Evolutionary conservation across 2,888 invertebrate genomes (phyloP).

Genomic region (Cephus sareptanus): DNA sequence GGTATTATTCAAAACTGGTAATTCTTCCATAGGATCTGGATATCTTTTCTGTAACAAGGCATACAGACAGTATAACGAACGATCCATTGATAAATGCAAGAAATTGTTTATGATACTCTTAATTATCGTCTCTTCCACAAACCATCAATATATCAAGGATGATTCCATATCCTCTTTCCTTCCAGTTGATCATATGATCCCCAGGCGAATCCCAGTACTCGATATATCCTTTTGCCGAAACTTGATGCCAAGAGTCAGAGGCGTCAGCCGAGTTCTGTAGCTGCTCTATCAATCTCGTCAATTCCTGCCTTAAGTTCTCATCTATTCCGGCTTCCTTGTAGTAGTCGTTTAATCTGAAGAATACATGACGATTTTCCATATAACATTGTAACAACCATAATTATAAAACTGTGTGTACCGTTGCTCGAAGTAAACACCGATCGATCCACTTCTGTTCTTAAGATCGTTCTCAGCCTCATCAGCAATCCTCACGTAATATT

Average conservation of each 20-base stretch:
- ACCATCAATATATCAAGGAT: slow-evolving; percentile 57
- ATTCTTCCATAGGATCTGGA: slow-evolving; percentile 49
- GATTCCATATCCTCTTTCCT: slow-evolving; percentile 43
- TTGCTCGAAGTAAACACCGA: slow-evolving; percentile 25
- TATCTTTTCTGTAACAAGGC: slow-evolving; percentile 45
- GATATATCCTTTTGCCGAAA: slow-evolving; percentile 14
- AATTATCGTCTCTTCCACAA: neutral
- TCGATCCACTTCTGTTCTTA: neutral
- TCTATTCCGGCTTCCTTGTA: no score
- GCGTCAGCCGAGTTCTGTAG: slow-evolving; percentile 18
- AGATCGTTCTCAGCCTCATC: no score
- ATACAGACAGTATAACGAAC: no score
- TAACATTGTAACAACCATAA: neutral
- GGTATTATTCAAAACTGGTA: slow-evolving; percentile 50
- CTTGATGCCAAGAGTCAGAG: slow-evolving; percentile 40
- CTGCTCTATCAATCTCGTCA: neutral
- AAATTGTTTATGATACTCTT: no score
- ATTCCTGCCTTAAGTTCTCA: no score
- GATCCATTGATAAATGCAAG: no score
- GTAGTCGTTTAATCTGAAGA: no score
- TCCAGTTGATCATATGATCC: slow-evolving; percentile 48
- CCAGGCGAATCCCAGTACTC: slow-evolving; percentile 28
- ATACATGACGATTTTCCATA: neutral
- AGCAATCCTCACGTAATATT: no score
- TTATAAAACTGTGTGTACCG: slow-evolving; percentile 19